Base-by-base conservation (phyloP, 2,113 vertebrate species). In the Halcyon senegalensis region DNA sequence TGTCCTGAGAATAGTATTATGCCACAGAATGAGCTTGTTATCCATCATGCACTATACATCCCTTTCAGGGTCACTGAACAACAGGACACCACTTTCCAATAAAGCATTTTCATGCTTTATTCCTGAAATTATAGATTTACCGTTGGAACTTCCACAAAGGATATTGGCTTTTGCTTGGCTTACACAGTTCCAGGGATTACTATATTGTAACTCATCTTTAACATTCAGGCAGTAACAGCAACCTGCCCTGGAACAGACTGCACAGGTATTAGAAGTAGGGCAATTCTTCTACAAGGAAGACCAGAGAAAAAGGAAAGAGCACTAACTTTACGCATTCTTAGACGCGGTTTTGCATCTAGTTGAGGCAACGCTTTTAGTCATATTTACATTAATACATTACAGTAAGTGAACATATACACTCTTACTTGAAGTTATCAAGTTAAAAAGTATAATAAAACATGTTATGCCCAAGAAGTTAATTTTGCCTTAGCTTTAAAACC, bases 11-110 rank as follows among this genome's bases (percentile, higher is more conserved):
- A 18, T 7, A 30, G 19, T 19, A 13, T 11, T 60, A 33, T 41
- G 30, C 19, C 0, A 1, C 16, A 83, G 30, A 3, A 0, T 14
- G n/a, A 79, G 25, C 16, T 44, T 18, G 11, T 68, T 59, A 59
- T 7, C 17, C 16, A 4, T 35, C 62, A 73, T 15, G 55, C 1
- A 62, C 16, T 68, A 44, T 1, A 50, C 1, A 3, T 48, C 27
- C 20, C 28, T 74, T 76, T 66, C 44, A 60, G 50, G 30, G 18
- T 73, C 48, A 56, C 63, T 64, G 67, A 80, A 89, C 48, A 79
- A 39, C 30, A 73, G 6, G 16, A 58, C 56, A 76, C 56, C 84
- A 48, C 33, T 74, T 68, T n/a, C n/a, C 39, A 59, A 39, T 18
- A 84, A 24, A 58, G 58, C 24, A 91, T 44, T 31, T 75, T 39